Percentiles rank a stretch among this genome's conserved stretches.
These are phyloP conservation scores for Phortica okadai DNA, from an alignment of 2,888 invertebrate genomes.

Conservation along the genomic window DNA sequence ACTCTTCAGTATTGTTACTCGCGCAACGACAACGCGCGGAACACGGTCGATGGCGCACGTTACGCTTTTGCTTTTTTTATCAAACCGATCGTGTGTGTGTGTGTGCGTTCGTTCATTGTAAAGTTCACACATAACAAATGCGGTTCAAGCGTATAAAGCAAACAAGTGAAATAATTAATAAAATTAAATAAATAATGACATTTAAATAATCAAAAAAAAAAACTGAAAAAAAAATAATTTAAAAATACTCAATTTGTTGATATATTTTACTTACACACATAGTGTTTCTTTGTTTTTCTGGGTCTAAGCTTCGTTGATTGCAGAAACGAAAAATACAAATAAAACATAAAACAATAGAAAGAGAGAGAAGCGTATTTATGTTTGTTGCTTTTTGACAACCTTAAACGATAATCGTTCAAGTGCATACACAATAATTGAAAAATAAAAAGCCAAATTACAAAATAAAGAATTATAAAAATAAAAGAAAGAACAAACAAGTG, in stretches of 20 bases:
- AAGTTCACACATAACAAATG: no score
- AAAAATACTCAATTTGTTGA: no score
- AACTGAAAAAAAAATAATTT: background rate
- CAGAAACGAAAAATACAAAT: background rate
- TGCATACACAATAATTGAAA: constrained; percentile 22
- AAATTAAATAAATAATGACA: background rate
- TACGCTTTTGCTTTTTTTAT: background rate
- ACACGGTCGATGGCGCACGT: background rate
- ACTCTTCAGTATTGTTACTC: background rate
- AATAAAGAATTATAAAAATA: constrained; percentile 18
- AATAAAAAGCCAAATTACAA: constrained; percentile 27
- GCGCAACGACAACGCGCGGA: background rate
- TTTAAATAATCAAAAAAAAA: background rate
- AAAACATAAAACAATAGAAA: background rate
- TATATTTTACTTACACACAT: no score
- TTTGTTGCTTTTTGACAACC: background rate
- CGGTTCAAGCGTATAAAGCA: background rate
- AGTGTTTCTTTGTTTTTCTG: no score
- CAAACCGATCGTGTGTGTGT: background rate
- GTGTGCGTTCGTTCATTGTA: no score
- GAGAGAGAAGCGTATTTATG: background rate
- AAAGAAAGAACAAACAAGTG: constrained; percentile 33
- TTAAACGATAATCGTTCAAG: constrained; percentile 19
- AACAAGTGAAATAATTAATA: background rate
- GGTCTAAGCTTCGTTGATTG: no score